phyloP scores from a whole-genome alignment of 2,888 invertebrate genomes.

The Gymnosoma rotundatum region DNA sequence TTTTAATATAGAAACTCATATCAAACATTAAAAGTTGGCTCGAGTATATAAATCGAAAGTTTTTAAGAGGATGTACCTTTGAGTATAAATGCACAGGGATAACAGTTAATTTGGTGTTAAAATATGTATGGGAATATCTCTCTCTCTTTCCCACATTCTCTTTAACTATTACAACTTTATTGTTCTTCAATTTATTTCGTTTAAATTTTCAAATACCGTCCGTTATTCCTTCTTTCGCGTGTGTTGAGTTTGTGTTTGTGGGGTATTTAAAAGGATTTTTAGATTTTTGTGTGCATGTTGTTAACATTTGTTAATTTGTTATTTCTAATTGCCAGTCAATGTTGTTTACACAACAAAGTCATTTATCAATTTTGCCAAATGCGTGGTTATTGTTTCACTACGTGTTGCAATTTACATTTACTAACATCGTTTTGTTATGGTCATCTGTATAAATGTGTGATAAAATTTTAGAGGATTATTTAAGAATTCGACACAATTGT shows the following conservation, averaged over 20 bases:
- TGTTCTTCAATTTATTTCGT: neutral
- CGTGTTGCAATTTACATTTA: conserved; percentile 4
- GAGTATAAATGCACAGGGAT: too few relatives aligned
- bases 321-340: conserved; percentile 68
- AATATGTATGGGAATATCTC: too few relatives aligned
- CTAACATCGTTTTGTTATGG: conserved; percentile 16
- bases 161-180: too few relatives aligned
- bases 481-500: neutral
- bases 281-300: conserved; percentile 38
- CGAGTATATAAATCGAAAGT: neutral
- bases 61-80: too few relatives aligned
- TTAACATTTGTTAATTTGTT: conserved; percentile 68
- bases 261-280: conserved; percentile 27
- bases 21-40: conserved; percentile 33
- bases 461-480: conserved; percentile 16
- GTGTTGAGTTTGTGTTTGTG: neutral
- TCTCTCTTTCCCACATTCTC: too few relatives aligned
- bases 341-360: conserved; percentile 63
- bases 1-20: conserved; percentile 33
- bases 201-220: neutral
- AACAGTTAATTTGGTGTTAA: too few relatives aligned
- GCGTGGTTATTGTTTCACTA: conserved; percentile 11
- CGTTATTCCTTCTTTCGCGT: neutral
- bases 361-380: conserved; percentile 62
- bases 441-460: conserved; percentile 28